Conservation (phyloP, 2,113 vertebrate genomes). For the Cyprinodon brontotheroides region DNA sequence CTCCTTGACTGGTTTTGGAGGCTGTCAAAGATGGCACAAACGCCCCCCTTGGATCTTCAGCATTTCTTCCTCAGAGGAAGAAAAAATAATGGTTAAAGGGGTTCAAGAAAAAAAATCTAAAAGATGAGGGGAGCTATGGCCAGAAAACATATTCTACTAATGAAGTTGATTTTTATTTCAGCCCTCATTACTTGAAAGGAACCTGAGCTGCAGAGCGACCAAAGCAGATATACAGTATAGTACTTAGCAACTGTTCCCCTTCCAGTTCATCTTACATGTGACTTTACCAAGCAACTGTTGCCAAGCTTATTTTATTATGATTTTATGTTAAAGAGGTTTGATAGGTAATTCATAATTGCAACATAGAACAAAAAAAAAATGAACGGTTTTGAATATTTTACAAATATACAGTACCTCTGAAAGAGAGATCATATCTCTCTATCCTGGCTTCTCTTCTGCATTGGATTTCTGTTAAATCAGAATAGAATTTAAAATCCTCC, state of each 20-base stretch:
- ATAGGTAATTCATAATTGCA: background rate
- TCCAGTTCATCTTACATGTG: background rate
- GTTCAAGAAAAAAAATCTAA: slow-evolving; percentile 7
- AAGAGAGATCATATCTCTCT: too few species aligned
- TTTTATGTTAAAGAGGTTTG: background rate
- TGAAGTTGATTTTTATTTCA: slow-evolving; percentile 58
- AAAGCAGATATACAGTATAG: background rate
- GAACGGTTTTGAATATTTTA: too few species aligned
- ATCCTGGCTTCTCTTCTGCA: too few species aligned
- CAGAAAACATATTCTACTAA: slow-evolving; percentile 62
- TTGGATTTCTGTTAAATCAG: too few species aligned
- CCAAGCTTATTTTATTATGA: background rate
- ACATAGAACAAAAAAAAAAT: background rate
- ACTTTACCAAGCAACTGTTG: background rate
- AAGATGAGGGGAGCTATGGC: background rate
- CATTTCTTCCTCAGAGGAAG: slow-evolving; percentile 10
- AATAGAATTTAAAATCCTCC: too few species aligned
- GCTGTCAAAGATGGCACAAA: slow-evolving; percentile 37
- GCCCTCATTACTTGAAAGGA: slow-evolving; percentile 48
- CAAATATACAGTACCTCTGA: too few species aligned
- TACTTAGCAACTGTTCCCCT: background rate
- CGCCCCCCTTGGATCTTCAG: slow-evolving; percentile 23
- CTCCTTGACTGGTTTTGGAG: slow-evolving; percentile 37
- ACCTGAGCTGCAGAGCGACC: slow-evolving; percentile 34
- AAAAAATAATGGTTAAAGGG: background rate